Conservation (phyloP, 1,140 invertebrate genomes). For the Aphaenogaster ashmeadi region DNA sequence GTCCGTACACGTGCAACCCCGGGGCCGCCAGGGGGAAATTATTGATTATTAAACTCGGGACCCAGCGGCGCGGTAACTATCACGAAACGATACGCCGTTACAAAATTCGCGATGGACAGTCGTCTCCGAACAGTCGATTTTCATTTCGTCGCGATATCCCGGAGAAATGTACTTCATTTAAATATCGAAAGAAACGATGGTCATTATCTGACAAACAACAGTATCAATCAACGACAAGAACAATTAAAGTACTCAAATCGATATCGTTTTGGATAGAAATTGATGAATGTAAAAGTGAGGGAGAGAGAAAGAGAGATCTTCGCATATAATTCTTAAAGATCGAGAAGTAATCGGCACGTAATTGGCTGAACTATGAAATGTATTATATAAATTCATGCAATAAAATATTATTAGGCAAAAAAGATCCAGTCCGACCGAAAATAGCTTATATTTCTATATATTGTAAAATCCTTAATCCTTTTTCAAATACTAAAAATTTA, state of each 20-base stretch:
- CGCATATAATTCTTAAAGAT: background rate
- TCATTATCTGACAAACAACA: background rate
- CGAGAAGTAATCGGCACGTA: no score
- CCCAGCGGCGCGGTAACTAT: conserved; percentile 65
- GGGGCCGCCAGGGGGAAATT: conserved; percentile 79
- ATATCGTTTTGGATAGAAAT: background rate
- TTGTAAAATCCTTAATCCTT: background rate
- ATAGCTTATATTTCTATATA: background rate
- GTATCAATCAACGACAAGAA: background rate
- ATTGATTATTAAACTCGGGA: conserved; percentile 84
- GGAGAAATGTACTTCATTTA: background rate
- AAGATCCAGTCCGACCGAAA: no score
- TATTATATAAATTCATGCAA: no score
- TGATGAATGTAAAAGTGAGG: background rate
- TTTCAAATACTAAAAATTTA: background rate
- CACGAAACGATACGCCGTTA: conserved; percentile 53
- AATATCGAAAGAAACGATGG: background rate
- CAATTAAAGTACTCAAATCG: background rate
- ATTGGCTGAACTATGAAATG: no score
- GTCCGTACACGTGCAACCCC: conserved; percentile 80
- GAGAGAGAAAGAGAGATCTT: background rate
- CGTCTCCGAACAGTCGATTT: conserved; percentile 5
- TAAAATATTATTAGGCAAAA: no score
- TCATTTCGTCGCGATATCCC: conserved; percentile 4
- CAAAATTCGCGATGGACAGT: conserved; percentile 1